phyloP scores from a whole-genome alignment of 2,113 vertebrate species.

The Pituophis catenifer region DNA sequence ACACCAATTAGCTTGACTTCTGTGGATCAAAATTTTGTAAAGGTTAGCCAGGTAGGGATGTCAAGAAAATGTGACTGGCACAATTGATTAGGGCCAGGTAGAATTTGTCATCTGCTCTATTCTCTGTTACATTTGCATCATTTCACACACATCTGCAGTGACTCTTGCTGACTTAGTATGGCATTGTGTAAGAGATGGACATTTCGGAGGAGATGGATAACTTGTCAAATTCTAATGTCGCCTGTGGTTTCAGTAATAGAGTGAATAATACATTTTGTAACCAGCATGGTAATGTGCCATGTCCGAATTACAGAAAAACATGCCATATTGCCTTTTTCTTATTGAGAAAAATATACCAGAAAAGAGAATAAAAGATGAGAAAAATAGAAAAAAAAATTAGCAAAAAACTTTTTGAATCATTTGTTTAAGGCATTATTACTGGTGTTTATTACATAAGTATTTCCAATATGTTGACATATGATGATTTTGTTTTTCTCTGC shows the following conservation, averaged over 20 bases:
- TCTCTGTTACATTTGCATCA: conserved; percentile 47
- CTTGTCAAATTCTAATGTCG: conserved; percentile 31
- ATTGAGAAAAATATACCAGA: background rate
- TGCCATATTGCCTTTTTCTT: background rate
- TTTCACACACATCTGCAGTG: conserved; percentile 16
- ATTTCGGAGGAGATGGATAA: conserved; percentile 24
- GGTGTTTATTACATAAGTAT: conserved; percentile 61
- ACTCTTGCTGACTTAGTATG: conserved; percentile 27
- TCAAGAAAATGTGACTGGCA: conserved; percentile 47
- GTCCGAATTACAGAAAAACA: background rate
- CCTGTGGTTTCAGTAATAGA: conserved; percentile 40
- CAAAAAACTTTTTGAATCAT: conserved; percentile 15
- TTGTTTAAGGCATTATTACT: conserved; percentile 46
- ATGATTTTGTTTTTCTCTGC: conserved; percentile 42
- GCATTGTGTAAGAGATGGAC: conserved; percentile 26
- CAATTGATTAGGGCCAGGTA: conserved; percentile 42
- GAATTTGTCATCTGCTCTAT: conserved; percentile 44
- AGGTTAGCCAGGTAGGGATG: conserved; percentile 35
- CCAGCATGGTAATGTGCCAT: background rate
- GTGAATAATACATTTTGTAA: background rate
- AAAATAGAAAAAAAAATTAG: conserved; percentile 25
- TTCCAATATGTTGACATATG: conserved; percentile 40
- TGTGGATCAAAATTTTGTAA: conserved; percentile 18
- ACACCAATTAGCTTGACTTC: conserved; percentile 29
- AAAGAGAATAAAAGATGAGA: conserved; percentile 27